Conservation (phyloP, 2,888 invertebrate genomes). For the Nephrotoma flavescens region DNA sequence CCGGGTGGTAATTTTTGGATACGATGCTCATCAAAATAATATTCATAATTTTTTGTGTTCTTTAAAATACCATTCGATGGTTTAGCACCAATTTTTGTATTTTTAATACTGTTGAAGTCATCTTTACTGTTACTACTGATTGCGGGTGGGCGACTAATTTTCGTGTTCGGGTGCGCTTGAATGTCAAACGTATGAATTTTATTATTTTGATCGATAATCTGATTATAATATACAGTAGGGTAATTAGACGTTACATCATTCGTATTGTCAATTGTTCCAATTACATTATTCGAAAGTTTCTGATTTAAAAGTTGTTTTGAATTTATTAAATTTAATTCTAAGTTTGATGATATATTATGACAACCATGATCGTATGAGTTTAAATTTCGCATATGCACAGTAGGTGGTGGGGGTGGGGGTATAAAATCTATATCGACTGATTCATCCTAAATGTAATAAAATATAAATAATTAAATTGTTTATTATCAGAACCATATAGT, state of each 20-base stretch:
- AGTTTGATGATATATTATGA: background rate
- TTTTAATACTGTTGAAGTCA: background rate
- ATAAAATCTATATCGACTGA: constrained; percentile 26
- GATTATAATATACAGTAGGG: constrained; percentile 17
- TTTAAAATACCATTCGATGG: background rate
- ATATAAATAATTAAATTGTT: background rate
- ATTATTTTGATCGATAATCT: background rate
- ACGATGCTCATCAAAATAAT: background rate
- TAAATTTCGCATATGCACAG: constrained; percentile 12
- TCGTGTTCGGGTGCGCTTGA: background rate
- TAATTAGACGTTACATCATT: constrained; percentile 19
- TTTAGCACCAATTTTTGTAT: background rate
- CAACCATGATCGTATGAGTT: background rate
- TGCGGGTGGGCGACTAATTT: background rate
- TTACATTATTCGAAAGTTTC: background rate
- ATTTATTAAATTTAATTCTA: background rate
- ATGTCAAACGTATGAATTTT: background rate
- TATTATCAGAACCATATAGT: background rate
- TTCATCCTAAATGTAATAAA: background rate
- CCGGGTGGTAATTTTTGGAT: background rate
- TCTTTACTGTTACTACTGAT: background rate
- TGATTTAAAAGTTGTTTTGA: background rate
- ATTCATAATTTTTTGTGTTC: background rate
- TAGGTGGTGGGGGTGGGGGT: constrained; percentile 30
- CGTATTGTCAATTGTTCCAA: background rate